Conservation (phyloP, 2,888 invertebrate genomes). For the Thereva unica region DNA sequence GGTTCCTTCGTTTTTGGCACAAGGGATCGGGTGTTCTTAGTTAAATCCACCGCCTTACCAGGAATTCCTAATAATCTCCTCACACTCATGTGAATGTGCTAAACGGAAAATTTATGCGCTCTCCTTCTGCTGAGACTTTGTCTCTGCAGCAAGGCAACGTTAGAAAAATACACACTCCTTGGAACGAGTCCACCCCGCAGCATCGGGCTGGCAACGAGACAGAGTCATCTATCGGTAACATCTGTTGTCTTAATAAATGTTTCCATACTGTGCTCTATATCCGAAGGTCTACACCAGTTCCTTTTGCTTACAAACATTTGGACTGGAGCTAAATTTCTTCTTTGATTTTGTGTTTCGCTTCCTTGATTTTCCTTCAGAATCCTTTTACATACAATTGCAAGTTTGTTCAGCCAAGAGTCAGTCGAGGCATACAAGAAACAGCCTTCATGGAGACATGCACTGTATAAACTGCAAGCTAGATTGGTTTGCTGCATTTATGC, state of each 20-base stretch:
- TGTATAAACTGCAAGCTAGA: constrained; percentile 2
- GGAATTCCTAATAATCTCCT: constrained; percentile 35
- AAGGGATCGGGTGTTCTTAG: constrained; percentile 2
- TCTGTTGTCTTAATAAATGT: constrained; percentile 38
- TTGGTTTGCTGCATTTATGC: constrained; percentile 31
- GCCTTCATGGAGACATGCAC: constrained; percentile 15
- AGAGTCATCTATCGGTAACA: constrained; percentile 39
- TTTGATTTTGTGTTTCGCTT: constrained; percentile 21
- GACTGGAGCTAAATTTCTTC: constrained; percentile 19
- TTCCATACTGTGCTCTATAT: constrained; percentile 24
- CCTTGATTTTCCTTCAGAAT: neutral
- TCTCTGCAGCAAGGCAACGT: constrained; percentile 4
- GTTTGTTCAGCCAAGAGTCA: constrained; percentile 23
- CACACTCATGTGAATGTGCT: constrained; percentile 28
- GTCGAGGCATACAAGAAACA: constrained; percentile 10
- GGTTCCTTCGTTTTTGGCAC: neutral
- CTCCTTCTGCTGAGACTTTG: constrained; percentile 22
- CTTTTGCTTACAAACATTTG: constrained; percentile 27
- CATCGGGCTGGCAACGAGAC: constrained; percentile 23
- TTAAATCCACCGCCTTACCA: constrained; percentile 21
- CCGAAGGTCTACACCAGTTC: constrained; percentile 1
- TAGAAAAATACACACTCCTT: constrained; percentile 14
- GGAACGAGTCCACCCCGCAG: constrained; percentile 31
- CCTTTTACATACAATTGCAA: constrained; percentile 3
- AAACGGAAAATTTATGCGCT: constrained; percentile 37